Evolutionary conservation across 2,113 vertebrate genomes (phyloP), one percentile per base, ranked within the genome.

Genomic region (Menidia beryllina): DNA sequence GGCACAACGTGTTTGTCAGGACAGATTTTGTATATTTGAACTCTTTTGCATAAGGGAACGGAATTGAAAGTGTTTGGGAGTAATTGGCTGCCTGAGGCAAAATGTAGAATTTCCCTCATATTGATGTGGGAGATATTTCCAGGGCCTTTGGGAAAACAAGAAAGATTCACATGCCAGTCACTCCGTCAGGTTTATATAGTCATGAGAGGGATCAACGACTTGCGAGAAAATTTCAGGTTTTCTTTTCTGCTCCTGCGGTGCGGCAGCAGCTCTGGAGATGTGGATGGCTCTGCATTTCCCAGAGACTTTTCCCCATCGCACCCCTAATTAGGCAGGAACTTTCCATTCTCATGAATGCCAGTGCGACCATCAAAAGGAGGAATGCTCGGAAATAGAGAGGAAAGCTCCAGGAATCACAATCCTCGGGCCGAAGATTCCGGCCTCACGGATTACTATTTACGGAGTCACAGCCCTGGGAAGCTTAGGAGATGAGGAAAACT

Each of bases 371-470:
- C 81, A 86, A 87, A 89, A 69, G 76, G 59, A 80, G 72, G 80
- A 86, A 74, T 86, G 86, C 88, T 86, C 69, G 79, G 86, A 91
- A 91, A 92, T 74, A 66, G 77, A 68, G 78, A 83, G 57, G 65
- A 88, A 83, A 76, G 85, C 85, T 89, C 85, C 87, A 88, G 86
- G 81, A 91, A 90, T 91, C 88, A 88, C 84, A 90, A 83, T 87
- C 86, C 79, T 61, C 75, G 59, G 81, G 59, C 83, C 55, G 75
- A 84, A 78, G 79, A 71, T 66, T 59, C 55, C 80, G 84, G 81
- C 79, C 81, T 77, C 41, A 10, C 7, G 56, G 79, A 86, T 82
- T 77, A 86, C 75, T 90, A 84, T 88, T 70, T 91, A 90, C 86
- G 84, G 80, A 73, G 85, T 82, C 73, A 69, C 43, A 60, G 59